These are phyloP conservation scores for Vanessa tameamea DNA, from an alignment of 1,140 invertebrate species.

Conservation along the genomic window DNA sequence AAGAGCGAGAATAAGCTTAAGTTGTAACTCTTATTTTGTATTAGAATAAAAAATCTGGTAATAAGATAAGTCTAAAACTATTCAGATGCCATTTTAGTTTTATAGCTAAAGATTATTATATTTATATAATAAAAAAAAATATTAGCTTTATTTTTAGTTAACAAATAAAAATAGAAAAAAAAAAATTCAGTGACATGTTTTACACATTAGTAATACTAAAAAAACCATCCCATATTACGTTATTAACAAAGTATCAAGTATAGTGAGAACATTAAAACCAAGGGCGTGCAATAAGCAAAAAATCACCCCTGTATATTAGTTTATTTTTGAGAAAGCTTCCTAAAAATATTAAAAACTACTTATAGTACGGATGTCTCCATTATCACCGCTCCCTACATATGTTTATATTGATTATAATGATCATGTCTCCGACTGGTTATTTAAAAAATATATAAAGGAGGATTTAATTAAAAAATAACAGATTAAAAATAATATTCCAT, in stretches of 20 bases:
- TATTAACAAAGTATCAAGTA: conserved; percentile 41
- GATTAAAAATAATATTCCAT: background rate
- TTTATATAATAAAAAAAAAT: background rate
- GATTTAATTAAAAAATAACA: background rate
- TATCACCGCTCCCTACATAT: conserved; percentile 60
- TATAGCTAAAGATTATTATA: no score
- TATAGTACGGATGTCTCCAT: conserved; percentile 70
- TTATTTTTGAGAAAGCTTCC: conserved; percentile 65
- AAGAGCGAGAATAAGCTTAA: no score
- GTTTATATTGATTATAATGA: conserved; percentile 58
- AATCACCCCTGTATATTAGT: conserved; percentile 52
- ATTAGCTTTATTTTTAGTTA: background rate
- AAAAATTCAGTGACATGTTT: background rate
- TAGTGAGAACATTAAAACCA: conserved; percentile 40
- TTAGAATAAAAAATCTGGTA: no score
- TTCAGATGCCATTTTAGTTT: no score
- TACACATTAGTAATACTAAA: conserved; percentile 6
- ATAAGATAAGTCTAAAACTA: no score
- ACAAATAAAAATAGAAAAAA: background rate
- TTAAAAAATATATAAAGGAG: background rate
- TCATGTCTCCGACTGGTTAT: conserved; percentile 29
- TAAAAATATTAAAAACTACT: conserved; percentile 76
- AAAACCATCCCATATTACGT: conserved; percentile 2
- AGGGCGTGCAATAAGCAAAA: conserved; percentile 48
- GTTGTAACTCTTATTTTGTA: no score